Conservation (phyloP, 1,140 invertebrate genomes). For the Cotesia glomerata region DNA sequence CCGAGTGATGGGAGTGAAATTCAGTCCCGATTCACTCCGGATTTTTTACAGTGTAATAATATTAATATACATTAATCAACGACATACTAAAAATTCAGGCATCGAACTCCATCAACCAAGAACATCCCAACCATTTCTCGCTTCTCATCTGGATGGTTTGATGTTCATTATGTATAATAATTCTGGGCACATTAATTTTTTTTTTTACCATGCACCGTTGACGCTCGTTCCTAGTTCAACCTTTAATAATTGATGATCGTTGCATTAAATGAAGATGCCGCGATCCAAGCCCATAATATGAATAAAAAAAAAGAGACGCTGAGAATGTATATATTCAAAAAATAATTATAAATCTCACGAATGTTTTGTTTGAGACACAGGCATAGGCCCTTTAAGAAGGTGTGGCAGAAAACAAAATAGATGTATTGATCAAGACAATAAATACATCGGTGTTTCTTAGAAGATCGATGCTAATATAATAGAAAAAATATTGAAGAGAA, state of each 20-base stretch:
- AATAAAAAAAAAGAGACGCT: background rate
- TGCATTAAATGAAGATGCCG: slow-evolving; percentile 19
- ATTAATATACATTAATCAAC: background rate
- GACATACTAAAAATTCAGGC: background rate
- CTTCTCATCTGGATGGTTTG: slow-evolving; percentile 18
- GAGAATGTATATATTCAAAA: slow-evolving; percentile 10
- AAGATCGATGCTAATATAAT: background rate
- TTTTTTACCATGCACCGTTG: slow-evolving; percentile 6
- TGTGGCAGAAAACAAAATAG: slow-evolving; percentile 8
- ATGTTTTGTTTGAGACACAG: slow-evolving; percentile 12
- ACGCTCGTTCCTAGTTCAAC: slow-evolving; percentile 20
- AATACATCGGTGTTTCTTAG: slow-evolving; percentile 8
- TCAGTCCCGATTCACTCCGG: no score
- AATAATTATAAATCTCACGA: slow-evolving; percentile 31
- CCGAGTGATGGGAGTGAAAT: no score
- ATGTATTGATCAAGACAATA: slow-evolving; percentile 28
- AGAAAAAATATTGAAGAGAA: slow-evolving; percentile 1
- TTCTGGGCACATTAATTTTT: background rate
- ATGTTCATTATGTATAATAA: slow-evolving; percentile 3
- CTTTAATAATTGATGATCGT: slow-evolving; percentile 31
- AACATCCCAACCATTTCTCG: slow-evolving; percentile 22
- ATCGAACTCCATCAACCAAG: background rate
- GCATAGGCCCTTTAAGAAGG: background rate
- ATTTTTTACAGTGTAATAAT: no score
- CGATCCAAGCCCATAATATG: slow-evolving; percentile 21